Percentiles rank a stretch among this genome's conserved stretches.
Evolutionary conservation across 2,888 invertebrate species (phyloP).

Genomic region (Drosophila mayaguana): DNA sequence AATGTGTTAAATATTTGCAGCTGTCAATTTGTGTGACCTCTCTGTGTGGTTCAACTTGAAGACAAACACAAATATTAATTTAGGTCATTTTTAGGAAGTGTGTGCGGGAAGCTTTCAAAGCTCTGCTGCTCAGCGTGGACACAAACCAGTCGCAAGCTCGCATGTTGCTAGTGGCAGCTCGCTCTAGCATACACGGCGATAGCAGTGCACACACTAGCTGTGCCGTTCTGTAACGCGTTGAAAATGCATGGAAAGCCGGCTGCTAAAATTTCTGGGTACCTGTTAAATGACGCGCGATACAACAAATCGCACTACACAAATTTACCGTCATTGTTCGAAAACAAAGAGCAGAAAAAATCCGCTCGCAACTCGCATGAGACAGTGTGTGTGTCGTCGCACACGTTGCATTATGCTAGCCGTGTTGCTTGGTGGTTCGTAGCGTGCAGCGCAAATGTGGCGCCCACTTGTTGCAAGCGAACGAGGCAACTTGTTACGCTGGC

Average conservation of each 20-base stretch:
- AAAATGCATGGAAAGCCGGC: slow-evolving; percentile 45
- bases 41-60: slow-evolving; percentile 17
- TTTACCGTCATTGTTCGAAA: slow-evolving; percentile 51
- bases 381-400: slow-evolving; percentile 15
- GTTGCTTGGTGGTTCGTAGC: slow-evolving; percentile 49
- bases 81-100: slow-evolving; percentile 24
- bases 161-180: slow-evolving; percentile 3
- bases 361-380: slow-evolving; percentile 14
- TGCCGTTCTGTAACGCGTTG: slow-evolving; percentile 29
- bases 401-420: slow-evolving; percentile 63
- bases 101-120: slow-evolving; percentile 7
- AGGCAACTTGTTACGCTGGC: slow-evolving; percentile 25
- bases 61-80: slow-evolving; percentile 39
- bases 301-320: slow-evolving; percentile 79
- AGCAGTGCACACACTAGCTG: background rate
- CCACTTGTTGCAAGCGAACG: slow-evolving; percentile 52
- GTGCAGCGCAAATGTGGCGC: slow-evolving; percentile 52
- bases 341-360: slow-evolving; percentile 50
- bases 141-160: slow-evolving; percentile 1
- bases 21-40: slow-evolving; percentile 54
- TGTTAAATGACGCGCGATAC: slow-evolving; percentile 85
- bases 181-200: slow-evolving; percentile 8
- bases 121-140: background rate
- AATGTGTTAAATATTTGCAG: slow-evolving; percentile 70
- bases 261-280: slow-evolving; percentile 77